phyloP scores from a whole-genome alignment of 1,140 invertebrate species.

The Aradophagus sp. region DNA sequence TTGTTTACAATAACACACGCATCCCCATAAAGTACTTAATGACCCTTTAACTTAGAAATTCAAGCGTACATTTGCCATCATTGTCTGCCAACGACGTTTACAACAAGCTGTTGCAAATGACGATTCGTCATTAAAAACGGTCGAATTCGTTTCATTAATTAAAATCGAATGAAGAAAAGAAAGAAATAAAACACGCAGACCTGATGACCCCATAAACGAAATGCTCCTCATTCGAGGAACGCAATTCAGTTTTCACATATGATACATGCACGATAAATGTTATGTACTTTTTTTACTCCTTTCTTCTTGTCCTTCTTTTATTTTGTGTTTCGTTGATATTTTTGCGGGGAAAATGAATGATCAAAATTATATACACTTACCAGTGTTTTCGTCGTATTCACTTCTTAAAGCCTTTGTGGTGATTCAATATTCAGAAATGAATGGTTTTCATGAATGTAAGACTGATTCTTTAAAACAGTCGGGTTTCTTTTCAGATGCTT shows the following conservation, averaged over 20 bases:
- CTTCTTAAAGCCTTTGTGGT: constrained; percentile 50
- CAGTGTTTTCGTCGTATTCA: constrained; percentile 39
- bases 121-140: background rate
- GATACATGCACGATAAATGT: constrained; percentile 17
- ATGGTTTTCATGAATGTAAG: constrained; percentile 52
- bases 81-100: background rate
- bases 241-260: constrained; percentile 9
- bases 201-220: constrained; percentile 32
- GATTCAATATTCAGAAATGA: constrained; percentile 54
- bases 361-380: constrained; percentile 48
- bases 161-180: constrained; percentile 2
- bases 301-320: too few relatives aligned
- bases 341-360: constrained; percentile 15
- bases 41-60: background rate
- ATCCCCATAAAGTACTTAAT: constrained; percentile 2
- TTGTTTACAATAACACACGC: constrained; percentile 8
- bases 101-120: background rate
- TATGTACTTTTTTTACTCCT: too few relatives aligned
- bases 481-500: constrained; percentile 37
- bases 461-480: constrained; percentile 52
- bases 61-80: too few relatives aligned
- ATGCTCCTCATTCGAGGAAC: constrained; percentile 1
- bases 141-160: background rate
- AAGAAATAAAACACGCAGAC: constrained; percentile 1
- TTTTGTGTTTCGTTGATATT: constrained; percentile 22